phyloP scores from a whole-genome alignment of 2,888 invertebrate genomes.

The Strigamia maritima region DNA sequence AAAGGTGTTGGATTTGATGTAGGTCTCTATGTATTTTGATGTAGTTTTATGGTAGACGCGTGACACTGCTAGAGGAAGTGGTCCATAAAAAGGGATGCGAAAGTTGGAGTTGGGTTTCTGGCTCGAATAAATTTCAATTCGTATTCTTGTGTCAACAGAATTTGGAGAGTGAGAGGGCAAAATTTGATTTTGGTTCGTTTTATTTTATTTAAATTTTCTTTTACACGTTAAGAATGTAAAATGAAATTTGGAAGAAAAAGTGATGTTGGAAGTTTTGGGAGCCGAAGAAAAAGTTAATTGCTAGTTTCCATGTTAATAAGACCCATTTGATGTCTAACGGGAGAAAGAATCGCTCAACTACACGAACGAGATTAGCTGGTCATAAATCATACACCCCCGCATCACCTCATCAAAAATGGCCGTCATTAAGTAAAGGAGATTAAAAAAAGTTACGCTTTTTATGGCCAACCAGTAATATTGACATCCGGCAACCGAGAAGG shows the following conservation, averaged over 20 bases:
- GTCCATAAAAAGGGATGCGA: conserved; percentile 24
- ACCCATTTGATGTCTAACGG: conserved; percentile 28
- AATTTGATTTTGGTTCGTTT: neutral
- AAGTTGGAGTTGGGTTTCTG: conserved; percentile 17
- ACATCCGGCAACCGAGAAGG: neutral
- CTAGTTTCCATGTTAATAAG: conserved; percentile 31
- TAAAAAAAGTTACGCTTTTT: conserved; percentile 19
- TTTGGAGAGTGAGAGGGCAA: neutral
- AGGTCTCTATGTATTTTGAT: conserved; percentile 28
- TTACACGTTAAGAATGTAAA: neutral
- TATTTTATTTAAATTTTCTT: neutral
- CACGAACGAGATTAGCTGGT: conserved; percentile 30
- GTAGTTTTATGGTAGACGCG: conserved; percentile 23
- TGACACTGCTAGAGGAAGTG: conserved; percentile 26
- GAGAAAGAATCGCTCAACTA: conserved; percentile 30
- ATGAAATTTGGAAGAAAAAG: neutral
- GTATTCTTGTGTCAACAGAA: conserved; percentile 20
- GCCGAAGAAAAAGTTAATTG: neutral
- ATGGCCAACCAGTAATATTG: neutral
- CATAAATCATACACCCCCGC: conserved; percentile 20
- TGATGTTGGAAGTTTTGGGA: neutral
- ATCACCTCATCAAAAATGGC: conserved; percentile 19
- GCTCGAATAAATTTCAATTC: conserved; percentile 21
- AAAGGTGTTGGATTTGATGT: conserved; percentile 21
- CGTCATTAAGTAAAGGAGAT: conserved; percentile 22